These are phyloP conservation scores for Embiotoca jacksoni DNA, from an alignment of 2,113 vertebrate species.

Conservation along the genomic window DNA sequence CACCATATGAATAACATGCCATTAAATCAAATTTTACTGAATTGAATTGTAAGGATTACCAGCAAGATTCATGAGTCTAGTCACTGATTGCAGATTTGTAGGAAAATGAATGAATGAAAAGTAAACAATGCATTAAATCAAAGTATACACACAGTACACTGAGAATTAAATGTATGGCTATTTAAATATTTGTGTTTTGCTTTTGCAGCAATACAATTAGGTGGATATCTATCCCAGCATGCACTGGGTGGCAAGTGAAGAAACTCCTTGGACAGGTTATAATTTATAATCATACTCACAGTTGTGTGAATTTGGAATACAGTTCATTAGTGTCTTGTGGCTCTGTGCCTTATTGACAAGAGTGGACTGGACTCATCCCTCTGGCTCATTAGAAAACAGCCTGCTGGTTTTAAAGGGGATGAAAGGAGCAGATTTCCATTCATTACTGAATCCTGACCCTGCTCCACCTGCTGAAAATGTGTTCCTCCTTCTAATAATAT, in stretches of 20 bases:
- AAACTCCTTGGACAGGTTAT: neutral
- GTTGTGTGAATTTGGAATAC: neutral
- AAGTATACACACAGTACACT: neutral
- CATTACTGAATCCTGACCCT: neutral
- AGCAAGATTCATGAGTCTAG: too few species aligned
- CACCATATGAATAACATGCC: too few species aligned
- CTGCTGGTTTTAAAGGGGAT: constrained; percentile 1
- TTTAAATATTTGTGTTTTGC: neutral
- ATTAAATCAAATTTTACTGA: too few species aligned
- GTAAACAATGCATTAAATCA: neutral
- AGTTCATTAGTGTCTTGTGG: neutral
- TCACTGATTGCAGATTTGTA: too few species aligned
- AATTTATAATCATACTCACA: neutral
- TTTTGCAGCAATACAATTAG: neutral
- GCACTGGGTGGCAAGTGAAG: neutral
- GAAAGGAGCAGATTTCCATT: constrained; percentile 5
- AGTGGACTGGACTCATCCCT: neutral
- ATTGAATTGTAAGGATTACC: too few species aligned
- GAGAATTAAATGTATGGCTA: neutral
- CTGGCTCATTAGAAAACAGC: constrained; percentile 15
- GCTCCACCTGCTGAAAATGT: constrained; percentile 19
- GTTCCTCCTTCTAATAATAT: constrained; percentile 26
- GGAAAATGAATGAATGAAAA: too few species aligned
- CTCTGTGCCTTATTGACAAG: neutral
- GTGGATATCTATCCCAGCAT: neutral